Base-by-base conservation (phyloP, 2,888 invertebrate genomes). In the Diplazon laetatorius region DNA sequence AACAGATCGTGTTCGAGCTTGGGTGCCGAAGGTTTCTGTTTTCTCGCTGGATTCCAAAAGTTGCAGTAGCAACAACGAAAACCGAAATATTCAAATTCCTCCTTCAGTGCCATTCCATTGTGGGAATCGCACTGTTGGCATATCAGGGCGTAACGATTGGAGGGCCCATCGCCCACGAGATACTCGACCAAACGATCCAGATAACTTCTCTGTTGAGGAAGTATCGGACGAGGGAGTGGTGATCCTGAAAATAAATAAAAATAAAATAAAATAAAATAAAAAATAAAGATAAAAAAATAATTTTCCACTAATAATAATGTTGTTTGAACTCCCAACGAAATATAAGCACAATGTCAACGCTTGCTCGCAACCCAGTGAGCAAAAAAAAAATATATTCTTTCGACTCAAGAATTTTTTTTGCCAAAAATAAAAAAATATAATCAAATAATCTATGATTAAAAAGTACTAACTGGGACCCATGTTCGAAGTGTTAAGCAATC, bases 61-160 rank as follows among this genome's bases (percentile, higher is more conserved):
- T 94, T 95, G 91, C 99, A 99, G 91, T 98, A 98, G 84, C 97
- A 97, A 91, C 99, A 99, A 63, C 95, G 93, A 91, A 96, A 99
- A 93, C 94, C 92, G 63, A 94, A 91, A 86, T 92, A 94, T 85
- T 94, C 94, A 90, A 94, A 95, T 86, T 95, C 95, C 87, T 95
- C 95, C 82, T 93, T 93, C 10, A 95, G 90, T 1, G 95, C 95
- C 94, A 96, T 91, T 93, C 99, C 99, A 91, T 99, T 99, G 90
- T 99, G 99, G 14, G 96, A 95, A 83, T 93, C 94, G 90, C 99
- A 99, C 82, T 95, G 94, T 44, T 93, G 93, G 91, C 99, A 99
- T 87, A 99, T 97, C 81, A 99, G 94, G 18, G 99, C 99, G 92
- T 96, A 99, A 85, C 99, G 94, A 91, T 98, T 97, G 78, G 95